Conservation (phyloP, 2,113 vertebrate genomes). For the Ptychochromis oligacanthus region DNA sequence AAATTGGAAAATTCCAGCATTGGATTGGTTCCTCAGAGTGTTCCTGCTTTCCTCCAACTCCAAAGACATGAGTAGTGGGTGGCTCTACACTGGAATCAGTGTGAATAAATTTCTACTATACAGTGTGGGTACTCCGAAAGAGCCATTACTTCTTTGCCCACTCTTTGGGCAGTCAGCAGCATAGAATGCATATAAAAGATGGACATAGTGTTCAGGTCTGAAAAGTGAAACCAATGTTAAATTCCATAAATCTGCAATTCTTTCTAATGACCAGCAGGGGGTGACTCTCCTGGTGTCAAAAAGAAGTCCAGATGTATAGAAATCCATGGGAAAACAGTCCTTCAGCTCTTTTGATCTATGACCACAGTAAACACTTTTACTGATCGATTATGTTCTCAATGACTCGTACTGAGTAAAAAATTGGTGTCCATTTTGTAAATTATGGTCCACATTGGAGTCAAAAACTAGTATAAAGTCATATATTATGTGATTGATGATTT, state of each 20-base stretch:
- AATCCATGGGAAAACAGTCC: too few relatives aligned
- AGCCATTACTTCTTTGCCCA: background rate
- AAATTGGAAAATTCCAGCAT: background rate
- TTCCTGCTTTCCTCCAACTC: background rate
- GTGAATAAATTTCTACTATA: background rate
- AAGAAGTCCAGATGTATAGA: too few relatives aligned
- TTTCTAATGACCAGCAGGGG: background rate
- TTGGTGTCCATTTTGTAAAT: too few relatives aligned
- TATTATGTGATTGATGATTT: too few relatives aligned
- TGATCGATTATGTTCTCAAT: too few relatives aligned
- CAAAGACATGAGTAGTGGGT: background rate
- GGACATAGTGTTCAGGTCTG: background rate
- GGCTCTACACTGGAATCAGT: background rate
- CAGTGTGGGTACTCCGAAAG: background rate
- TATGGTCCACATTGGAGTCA: too few relatives aligned
- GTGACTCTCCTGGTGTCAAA: too few relatives aligned
- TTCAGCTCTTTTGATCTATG: too few relatives aligned
- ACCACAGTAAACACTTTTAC: too few relatives aligned
- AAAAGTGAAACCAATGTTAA: background rate
- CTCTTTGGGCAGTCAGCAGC: background rate
- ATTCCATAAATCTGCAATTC: background rate
- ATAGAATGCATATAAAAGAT: background rate
- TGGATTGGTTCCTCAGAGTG: background rate
- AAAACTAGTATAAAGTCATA: too few relatives aligned
- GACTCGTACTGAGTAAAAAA: too few relatives aligned